Percentiles rank a stretch among this genome's conserved stretches.
These are phyloP conservation scores for Capricornis sumatraensis DNA, from an alignment of 2,113 vertebrate genomes.

Conservation along the genomic window DNA sequence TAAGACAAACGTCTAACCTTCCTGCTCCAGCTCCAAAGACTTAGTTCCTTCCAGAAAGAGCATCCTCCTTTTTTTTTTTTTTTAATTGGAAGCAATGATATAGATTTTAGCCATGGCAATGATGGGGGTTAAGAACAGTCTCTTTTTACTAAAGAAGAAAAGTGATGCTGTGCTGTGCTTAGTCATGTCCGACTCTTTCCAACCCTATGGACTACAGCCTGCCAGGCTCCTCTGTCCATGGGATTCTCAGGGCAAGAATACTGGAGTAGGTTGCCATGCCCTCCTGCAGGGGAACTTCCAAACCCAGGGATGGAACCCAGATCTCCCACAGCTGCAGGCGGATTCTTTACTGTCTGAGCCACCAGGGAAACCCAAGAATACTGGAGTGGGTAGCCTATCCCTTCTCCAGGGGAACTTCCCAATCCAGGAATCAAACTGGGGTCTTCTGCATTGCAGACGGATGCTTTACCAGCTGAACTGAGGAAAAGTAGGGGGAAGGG, in stretches of 20 bases:
- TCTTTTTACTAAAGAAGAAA: background rate
- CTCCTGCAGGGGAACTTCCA: background rate
- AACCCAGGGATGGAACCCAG: background rate
- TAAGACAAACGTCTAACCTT: fast-evolving
- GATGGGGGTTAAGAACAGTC: background rate
- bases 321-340: background rate
- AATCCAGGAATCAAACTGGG: background rate
- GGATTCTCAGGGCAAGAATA: background rate
- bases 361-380: background rate
- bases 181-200: background rate
- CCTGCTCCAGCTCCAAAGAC: background rate
- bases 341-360: background rate
- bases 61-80: background rate
- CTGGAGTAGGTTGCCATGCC: background rate
- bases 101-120: background rate
- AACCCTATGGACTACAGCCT: background rate
- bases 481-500: background rate
- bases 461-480: background rate
- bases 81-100: background rate
- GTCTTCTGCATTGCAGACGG: background rate
- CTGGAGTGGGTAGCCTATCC: background rate
- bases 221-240: background rate
- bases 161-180: background rate
- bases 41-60: background rate
- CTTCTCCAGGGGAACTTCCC: background rate